Conservation (phyloP, 2,797 vertebrate genomes). For the Sebastes taczanowskii region DNA sequence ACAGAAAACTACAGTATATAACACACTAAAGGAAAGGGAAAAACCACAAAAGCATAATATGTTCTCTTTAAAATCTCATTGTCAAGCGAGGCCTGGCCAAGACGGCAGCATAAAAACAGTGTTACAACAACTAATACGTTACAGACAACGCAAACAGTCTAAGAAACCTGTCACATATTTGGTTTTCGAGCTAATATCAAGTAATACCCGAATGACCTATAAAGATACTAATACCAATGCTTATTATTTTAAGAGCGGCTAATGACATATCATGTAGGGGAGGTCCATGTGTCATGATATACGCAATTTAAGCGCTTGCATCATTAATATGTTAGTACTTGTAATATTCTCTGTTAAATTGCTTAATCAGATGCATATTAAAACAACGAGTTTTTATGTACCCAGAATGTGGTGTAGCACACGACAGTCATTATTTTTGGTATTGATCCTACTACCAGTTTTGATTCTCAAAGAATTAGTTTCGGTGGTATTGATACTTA, state of each 20-base stretch:
- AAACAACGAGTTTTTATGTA: background rate
- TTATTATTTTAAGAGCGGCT: background rate
- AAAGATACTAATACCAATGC: background rate
- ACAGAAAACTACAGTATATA: too few relatives aligned
- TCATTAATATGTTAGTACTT: background rate
- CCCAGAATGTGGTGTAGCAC: background rate
- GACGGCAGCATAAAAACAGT: too few relatives aligned
- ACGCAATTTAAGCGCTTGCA: background rate
- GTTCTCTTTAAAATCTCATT: too few relatives aligned
- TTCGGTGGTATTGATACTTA: background rate
- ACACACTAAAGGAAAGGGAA: too few relatives aligned
- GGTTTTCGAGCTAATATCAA: background rate
- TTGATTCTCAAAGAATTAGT: background rate
- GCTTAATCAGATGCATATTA: background rate
- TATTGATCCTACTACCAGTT: background rate
- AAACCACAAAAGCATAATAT: too few relatives aligned
- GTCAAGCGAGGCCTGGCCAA: background rate
- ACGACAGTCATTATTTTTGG: background rate
- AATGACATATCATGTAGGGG: background rate
- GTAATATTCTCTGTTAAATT: background rate
- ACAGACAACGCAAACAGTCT: too few relatives aligned
- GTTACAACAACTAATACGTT: too few relatives aligned
- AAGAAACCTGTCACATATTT: background rate
- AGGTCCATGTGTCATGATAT: background rate
- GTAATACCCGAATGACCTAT: background rate